Percentiles rank a stretch among this genome's conserved stretches.
Evolutionary conservation across 1,140 invertebrate species (phyloP).

Genomic region (Neodiprion pinetum): DNA sequence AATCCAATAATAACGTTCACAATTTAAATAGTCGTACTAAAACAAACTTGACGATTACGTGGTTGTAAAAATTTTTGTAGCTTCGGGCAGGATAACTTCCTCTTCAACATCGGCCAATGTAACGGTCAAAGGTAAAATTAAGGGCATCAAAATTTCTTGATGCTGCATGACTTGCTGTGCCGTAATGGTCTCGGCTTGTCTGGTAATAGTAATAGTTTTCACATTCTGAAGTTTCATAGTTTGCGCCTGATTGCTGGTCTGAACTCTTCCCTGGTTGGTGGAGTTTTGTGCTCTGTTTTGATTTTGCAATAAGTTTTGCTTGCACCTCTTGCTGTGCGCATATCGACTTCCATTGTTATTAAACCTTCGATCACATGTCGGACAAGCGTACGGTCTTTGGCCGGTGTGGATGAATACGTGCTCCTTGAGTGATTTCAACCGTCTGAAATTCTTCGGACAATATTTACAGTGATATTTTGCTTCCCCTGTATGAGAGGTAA

Average conservation of each 20-base stretch:
- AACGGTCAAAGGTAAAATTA: conserved; percentile 57
- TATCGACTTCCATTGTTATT: conserved; percentile 61
- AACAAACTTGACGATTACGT: conserved; percentile 32
- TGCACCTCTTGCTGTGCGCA: conserved; percentile 58
- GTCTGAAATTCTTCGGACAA: conserved; percentile 70
- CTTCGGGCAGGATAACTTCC: conserved; percentile 58
- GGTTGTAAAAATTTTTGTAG: conserved; percentile 58
- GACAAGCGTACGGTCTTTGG: conserved; percentile 63
- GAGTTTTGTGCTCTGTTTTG: conserved; percentile 34
- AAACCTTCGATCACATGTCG: conserved; percentile 57
- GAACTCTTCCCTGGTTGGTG: conserved; percentile 20
- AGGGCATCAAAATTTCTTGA: conserved; percentile 58
- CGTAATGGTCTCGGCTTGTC: conserved; percentile 38
- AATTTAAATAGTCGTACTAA: neutral
- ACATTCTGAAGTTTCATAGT: conserved; percentile 54
- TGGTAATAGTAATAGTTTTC: conserved; percentile 57
- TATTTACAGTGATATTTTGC: conserved; percentile 70
- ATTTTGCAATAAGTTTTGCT: conserved; percentile 52
- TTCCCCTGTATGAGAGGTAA: conserved; percentile 66
- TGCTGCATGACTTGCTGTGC: conserved; percentile 53
- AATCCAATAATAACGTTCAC: neutral
- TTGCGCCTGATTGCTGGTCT: conserved; percentile 36
- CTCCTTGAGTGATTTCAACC: conserved; percentile 65
- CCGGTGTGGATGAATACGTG: conserved; percentile 70
- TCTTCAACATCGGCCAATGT: conserved; percentile 56